Evolutionary conservation across 2,113 vertebrate genomes (phyloP).

Genomic region (rabbit (Oryctolagus cuniculus)): DNA sequence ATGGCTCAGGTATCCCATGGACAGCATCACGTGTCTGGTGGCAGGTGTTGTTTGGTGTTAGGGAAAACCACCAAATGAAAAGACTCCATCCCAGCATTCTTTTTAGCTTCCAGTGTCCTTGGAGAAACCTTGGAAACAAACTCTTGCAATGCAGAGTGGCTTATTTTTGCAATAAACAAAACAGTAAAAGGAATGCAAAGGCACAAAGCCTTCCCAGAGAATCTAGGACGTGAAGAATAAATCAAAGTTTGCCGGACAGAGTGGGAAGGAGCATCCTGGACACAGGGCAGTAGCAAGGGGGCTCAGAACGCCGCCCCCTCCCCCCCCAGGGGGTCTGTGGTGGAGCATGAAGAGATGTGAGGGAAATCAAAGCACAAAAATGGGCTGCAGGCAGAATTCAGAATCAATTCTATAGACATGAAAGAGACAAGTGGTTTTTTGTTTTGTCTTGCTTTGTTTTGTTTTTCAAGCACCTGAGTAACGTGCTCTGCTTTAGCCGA

Average conservation of each 20-base stretch:
- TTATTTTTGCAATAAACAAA: slow-evolving; percentile 24
- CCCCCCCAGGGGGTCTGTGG: rapidly evolving
- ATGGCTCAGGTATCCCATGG: background rate
- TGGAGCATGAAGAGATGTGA: background rate
- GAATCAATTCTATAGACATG: background rate
- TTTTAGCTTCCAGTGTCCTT: background rate
- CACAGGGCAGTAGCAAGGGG: background rate
- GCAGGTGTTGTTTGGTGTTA: background rate
- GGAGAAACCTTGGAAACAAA: background rate
- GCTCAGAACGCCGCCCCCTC: rapidly evolving
- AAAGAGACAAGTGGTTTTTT: background rate
- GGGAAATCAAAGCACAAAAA: background rate
- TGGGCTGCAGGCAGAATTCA: background rate
- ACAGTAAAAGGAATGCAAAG: background rate
- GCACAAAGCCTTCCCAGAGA: background rate
- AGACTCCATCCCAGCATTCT: background rate
- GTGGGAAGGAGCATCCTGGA: background rate
- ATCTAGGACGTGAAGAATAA: background rate
- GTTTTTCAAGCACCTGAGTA: background rate
- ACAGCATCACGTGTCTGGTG: background rate
- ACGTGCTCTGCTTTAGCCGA: background rate
- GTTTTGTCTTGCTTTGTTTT: no score
- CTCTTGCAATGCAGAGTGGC: background rate
- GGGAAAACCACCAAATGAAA: background rate
- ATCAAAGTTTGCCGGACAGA: background rate